A percentile compares a stretch with the other conserved stretches of the same genome.
Conservation (phyloP, 2,797 vertebrate species). For the Nannoperca obscura region DNA sequence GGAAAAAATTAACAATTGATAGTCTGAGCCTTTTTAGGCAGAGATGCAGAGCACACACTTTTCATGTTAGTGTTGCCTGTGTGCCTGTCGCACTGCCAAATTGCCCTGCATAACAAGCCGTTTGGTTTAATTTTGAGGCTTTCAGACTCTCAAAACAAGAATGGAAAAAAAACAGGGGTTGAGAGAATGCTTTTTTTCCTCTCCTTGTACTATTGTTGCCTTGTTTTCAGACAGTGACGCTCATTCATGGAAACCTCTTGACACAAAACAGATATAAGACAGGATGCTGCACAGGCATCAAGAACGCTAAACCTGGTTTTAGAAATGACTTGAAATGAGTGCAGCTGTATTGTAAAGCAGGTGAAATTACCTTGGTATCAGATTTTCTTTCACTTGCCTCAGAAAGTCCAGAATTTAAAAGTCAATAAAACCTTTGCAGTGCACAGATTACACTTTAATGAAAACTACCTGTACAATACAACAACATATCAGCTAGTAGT, state of each 20-base stretch:
- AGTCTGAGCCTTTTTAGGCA: constrained; percentile 12
- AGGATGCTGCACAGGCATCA: neutral
- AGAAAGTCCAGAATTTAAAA: constrained; percentile 5
- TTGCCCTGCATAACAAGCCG: neutral
- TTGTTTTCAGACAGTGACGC: neutral
- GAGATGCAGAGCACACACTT: neutral
- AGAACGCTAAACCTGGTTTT: neutral
- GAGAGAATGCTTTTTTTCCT: neutral
- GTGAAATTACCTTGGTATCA: neutral
- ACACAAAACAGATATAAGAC: neutral
- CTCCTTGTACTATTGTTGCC: neutral
- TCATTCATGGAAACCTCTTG: neutral
- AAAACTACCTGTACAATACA: too few species aligned
- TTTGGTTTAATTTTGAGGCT: constrained; percentile 7
- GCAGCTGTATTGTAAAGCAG: neutral
- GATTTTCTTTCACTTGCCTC: neutral
- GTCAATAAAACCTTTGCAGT: neutral
- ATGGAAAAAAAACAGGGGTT: neutral
- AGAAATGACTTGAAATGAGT: neutral
- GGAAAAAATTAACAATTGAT: constrained; percentile 13
- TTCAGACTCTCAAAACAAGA: neutral
- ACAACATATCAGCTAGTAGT: too few species aligned
- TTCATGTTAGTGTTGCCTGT: neutral
- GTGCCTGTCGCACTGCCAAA: neutral
- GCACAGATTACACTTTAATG: neutral